These are phyloP conservation scores for Okapia johnstoni DNA, from an alignment of 2,113 vertebrate genomes.

Conservation along the genomic window DNA sequence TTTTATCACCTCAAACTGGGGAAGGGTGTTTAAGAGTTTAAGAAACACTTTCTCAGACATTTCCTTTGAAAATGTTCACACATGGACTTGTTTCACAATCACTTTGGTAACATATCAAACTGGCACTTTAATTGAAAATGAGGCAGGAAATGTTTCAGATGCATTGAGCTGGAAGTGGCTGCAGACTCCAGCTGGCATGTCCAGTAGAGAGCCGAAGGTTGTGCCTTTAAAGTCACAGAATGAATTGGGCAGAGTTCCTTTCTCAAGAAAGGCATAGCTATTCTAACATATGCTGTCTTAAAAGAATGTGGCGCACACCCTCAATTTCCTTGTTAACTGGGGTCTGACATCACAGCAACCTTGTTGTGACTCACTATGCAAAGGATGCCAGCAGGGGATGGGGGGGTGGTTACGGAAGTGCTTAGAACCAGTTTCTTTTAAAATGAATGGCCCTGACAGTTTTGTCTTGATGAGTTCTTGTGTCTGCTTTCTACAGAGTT, in stretches of 20 bases:
- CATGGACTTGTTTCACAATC: background rate
- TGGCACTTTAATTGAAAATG: background rate
- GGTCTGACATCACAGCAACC: background rate
- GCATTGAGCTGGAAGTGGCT: background rate
- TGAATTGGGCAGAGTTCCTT: background rate
- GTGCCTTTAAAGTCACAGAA: background rate
- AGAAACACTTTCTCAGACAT: background rate
- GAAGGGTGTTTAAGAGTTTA: background rate
- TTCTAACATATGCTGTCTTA: background rate
- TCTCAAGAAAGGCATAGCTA: background rate
- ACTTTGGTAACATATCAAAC: background rate
- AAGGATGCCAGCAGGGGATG: background rate
- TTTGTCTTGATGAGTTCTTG: background rate
- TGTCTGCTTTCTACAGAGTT: background rate
- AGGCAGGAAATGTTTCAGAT: background rate
- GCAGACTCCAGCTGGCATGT: background rate
- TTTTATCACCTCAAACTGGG: background rate
- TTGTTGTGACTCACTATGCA: background rate
- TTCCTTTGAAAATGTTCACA: background rate
- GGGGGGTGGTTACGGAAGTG: background rate
- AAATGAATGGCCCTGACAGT: background rate
- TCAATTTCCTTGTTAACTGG: background rate
- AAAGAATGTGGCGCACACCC: background rate
- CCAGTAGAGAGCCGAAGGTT: background rate
- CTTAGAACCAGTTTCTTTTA: background rate